phyloP scores from a whole-genome alignment of 2,888 invertebrate species.

The Steinernema scapterisci region DNA sequence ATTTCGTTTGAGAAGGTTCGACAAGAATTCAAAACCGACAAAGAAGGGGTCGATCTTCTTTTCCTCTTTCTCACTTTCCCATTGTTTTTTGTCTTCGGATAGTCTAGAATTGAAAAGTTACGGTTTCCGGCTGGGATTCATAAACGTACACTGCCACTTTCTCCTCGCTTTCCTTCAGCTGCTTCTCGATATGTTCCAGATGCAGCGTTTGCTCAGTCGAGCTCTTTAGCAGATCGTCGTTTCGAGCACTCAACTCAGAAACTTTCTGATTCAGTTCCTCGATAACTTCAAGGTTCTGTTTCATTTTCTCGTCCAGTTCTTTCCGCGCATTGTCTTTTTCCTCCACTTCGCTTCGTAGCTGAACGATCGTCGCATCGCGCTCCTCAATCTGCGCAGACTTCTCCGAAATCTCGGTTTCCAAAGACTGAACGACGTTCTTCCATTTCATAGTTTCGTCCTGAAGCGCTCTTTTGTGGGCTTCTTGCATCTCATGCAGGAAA shows the following conservation, averaged over 20 bases:
- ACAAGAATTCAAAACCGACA: constrained; percentile 9
- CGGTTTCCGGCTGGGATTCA: background rate
- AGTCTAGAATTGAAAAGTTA: background rate
- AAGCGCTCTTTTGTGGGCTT: background rate
- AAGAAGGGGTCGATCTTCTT: constrained; percentile 13
- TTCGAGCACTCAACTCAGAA: background rate
- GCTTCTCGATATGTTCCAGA: background rate
- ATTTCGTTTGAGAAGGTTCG: constrained; percentile 4
- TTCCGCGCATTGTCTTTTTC: background rate
- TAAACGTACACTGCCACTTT: background rate
- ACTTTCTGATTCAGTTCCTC: background rate
- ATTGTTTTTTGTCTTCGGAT: background rate
- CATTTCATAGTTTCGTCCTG: background rate
- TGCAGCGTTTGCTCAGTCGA: background rate
- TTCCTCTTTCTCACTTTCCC: background rate
- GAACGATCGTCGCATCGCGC: background rate
- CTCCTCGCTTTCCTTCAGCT: background rate
- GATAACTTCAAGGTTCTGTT: background rate
- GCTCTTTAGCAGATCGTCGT: background rate
- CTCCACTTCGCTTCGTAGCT: background rate
- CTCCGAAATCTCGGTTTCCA: background rate
- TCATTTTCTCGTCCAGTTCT: background rate
- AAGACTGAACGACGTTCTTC: background rate
- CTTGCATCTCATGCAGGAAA: background rate
- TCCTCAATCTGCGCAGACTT: background rate